Evolutionary conservation across 1,140 invertebrate species (phyloP).

Genomic region (Copidosoma floridanum): DNA sequence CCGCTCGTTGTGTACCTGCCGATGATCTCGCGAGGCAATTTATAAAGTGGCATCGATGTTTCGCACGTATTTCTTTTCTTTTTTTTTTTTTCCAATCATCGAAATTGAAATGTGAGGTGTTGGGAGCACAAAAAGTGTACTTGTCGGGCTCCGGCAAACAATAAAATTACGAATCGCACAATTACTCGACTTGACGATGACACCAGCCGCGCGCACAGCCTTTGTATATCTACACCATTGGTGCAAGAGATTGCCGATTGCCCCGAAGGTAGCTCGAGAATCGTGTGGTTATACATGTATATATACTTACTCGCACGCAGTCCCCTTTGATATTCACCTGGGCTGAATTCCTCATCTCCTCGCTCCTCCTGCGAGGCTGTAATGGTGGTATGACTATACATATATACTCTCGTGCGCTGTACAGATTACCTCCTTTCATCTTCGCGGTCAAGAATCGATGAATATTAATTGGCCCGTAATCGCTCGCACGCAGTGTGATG

Average conservation of each 20-base stretch:
- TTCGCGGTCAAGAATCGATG: not conserved
- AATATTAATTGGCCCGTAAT: conserved; percentile 25
- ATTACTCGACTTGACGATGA: too few species aligned
- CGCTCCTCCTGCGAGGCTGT: not conserved
- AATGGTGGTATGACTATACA: not conserved
- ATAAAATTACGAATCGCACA: too few species aligned
- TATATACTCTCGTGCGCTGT: not conserved
- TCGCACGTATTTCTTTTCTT: too few species aligned
- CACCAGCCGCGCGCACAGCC: conserved; percentile 42
- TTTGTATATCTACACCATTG: conserved; percentile 50
- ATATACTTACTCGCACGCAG: not conserved
- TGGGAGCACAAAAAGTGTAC: too few species aligned
- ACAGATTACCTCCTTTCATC: conserved; percentile 5
- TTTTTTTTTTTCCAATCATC: too few species aligned
- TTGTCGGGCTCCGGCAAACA: too few species aligned
- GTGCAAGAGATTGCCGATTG: conserved; percentile 45
- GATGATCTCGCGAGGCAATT: too few species aligned
- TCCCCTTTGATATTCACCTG: not conserved
- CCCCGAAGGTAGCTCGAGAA: conserved; percentile 23
- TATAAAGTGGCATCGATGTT: too few species aligned
- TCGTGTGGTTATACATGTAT: too few species aligned
- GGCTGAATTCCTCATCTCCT: not conserved
- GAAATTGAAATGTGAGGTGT: too few species aligned
- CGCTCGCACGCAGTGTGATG: not conserved
- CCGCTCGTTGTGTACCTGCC: too few species aligned